Base-by-base conservation (phyloP, 2,113 vertebrate genomes). In the Pyrgilauda ruficollis region DNA sequence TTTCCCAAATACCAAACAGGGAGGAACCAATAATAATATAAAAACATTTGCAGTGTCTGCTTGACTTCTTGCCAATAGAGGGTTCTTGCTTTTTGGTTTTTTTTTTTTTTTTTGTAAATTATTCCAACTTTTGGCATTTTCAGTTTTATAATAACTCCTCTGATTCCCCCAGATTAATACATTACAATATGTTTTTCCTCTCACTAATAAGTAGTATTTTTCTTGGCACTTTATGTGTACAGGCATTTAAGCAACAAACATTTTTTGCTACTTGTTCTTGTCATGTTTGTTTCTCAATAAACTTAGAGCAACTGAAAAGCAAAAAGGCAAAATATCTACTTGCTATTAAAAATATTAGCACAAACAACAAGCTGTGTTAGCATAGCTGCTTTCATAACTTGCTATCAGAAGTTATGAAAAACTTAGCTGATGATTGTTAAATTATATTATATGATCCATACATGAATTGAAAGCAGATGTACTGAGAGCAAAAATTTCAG, bases 401-500 rank as follows among this genome's bases (percentile, higher is more conserved):
- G 37, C 43, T 23, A 16, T n/a, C 30, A 55, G n/a, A 55, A 67
- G 39, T 56, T 81, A 80, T 6, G 33, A 90, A 41, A 26, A 66
- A 47, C 7, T 23, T 37, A 43, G 22, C 28, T 87, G 72, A 27
- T 13, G 58, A 47, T 37, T 46, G 10, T 27, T 79, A 66, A 83
- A 77, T 37, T 7, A 22, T 31, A 28, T 37, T 50, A n/a, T 13
- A 55, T 3, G 6, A 55, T 55, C 46, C 33, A 24, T 8, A 27
- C 9, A 14, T 5, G 21, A 81, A 46, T 24, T 55, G 41, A 86
- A 77, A 81, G 66, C 69, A 68, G 41, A 59, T 15, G 41, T 59
- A 66, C 5, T 41, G n/a, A 47, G 30, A 91, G 77, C 53, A 96
- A 84, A 93, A 78, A 89, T 55, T 59, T 77, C 84, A 96, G 85